These are phyloP conservation scores for Nowickia ferox DNA, from an alignment of 2,888 invertebrate species.

Conservation along the genomic window DNA sequence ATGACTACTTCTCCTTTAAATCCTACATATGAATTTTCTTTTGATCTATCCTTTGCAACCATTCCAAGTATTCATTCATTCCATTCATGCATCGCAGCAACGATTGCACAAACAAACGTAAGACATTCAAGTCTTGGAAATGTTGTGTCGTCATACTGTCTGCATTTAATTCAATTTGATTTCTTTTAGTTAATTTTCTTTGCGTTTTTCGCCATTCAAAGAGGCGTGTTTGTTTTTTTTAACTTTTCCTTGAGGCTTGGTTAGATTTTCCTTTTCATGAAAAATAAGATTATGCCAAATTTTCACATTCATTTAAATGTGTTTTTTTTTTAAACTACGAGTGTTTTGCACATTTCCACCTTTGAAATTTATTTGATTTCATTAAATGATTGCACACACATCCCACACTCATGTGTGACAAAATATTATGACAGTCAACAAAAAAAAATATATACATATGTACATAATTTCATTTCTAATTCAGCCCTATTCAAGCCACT, in stretches of 20 bases:
- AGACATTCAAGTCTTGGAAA: constrained; percentile 49
- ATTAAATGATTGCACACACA: constrained; percentile 53
- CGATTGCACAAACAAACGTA: neutral
- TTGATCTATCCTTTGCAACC: constrained; percentile 58
- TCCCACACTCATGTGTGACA: constrained; percentile 43
- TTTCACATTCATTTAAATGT: constrained; percentile 50
- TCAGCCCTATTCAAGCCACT: constrained; percentile 22
- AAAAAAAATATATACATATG: neutral
- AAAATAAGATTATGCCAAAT: constrained; percentile 35
- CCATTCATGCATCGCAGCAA: neutral
- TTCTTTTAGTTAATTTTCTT: constrained; percentile 28
- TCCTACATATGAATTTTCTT: constrained; percentile 59
- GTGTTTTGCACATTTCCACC: constrained; percentile 21
- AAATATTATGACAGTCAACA: constrained; percentile 36
- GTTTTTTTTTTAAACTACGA: constrained; percentile 1
- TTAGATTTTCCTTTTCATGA: constrained; percentile 36
- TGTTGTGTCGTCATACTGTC: constrained; percentile 68
- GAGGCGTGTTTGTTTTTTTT: constrained; percentile 31
- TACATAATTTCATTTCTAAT: constrained; percentile 41
- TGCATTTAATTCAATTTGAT: constrained; percentile 60
- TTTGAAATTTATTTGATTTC: constrained; percentile 59
- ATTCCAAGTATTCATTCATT: constrained; percentile 33
- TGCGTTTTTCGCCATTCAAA: constrained; percentile 13
- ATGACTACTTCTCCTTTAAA: constrained; percentile 8
- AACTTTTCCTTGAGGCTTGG: constrained; percentile 55